A percentile compares a stretch with the other conserved stretches of the same genome.
Conservation (phyloP, 2,113 vertebrate species). For the Rhea pennata region DNA sequence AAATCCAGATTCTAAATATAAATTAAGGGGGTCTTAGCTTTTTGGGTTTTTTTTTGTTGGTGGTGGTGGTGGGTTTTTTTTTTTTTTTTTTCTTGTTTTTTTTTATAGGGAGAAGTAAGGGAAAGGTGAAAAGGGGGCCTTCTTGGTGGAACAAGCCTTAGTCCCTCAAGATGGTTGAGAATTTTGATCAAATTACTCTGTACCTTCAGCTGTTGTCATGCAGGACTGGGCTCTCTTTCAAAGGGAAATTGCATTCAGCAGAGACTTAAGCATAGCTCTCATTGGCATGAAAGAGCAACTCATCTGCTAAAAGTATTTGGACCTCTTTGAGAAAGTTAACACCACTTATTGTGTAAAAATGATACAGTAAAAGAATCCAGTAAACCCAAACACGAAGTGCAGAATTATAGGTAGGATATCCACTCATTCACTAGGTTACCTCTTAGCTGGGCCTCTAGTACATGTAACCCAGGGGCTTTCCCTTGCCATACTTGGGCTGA, state of each 20-base stretch:
- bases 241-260: constrained; percentile 42
- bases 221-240: constrained; percentile 54
- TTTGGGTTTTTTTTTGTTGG: no score
- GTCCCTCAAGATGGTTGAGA: constrained; percentile 14
- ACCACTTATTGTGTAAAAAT: constrained; percentile 6
- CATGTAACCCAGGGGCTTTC: not conserved
- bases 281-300: constrained; percentile 22
- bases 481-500: constrained; percentile 4
- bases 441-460: not conserved
- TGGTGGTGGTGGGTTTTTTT: no score
- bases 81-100: not conserved
- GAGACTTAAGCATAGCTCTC: not conserved
- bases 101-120: constrained; percentile 35
- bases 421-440: not conserved
- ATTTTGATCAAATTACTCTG: not conserved
- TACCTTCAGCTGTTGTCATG: constrained; percentile 44
- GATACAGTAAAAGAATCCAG: constrained; percentile 12
- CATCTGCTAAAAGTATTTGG: constrained; percentile 55
- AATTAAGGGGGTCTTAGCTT: not conserved
- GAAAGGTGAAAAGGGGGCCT: constrained; percentile 32
- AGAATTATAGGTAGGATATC: constrained; percentile 45
- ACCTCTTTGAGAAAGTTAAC: constrained; percentile 30
- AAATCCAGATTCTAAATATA: constrained; percentile 53
- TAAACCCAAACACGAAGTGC: constrained; percentile 24
- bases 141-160: constrained; percentile 15